Conservation (phyloP, 2,113 vertebrate genomes). For the Laticauda laticaudata region DNA sequence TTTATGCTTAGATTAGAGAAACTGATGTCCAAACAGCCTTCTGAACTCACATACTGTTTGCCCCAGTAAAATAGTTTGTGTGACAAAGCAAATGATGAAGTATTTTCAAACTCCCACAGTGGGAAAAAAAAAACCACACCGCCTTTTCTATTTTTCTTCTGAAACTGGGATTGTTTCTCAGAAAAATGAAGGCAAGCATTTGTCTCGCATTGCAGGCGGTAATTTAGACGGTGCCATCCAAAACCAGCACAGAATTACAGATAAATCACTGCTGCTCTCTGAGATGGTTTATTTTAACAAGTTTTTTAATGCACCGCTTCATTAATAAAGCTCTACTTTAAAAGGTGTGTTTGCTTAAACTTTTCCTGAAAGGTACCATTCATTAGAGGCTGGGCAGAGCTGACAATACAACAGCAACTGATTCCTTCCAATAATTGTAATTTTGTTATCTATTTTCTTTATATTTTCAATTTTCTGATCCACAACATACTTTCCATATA, state of each 20-base stretch:
- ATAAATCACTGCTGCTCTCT: conserved; percentile 14
- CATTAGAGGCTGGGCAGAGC: neutral
- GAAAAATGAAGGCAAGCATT: neutral
- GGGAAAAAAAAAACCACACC: neutral
- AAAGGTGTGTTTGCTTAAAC: neutral
- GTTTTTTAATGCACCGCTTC: neutral
- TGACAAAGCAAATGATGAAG: conserved; percentile 20
- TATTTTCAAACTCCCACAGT: neutral
- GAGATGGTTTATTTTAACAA: conserved; percentile 22
- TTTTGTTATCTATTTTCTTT: neutral
- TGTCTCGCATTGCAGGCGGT: neutral
- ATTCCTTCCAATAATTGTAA: neutral
- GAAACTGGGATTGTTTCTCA: neutral
- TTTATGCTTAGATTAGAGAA: conserved; percentile 1
- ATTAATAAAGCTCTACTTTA: neutral
- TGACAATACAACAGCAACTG: neutral
- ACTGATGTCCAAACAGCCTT: neutral
- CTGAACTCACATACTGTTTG: neutral
- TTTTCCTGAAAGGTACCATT: neutral
- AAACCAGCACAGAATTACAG: neutral
- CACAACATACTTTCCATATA: neutral
- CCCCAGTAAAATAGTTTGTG: neutral
- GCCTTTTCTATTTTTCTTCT: neutral
- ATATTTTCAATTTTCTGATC: neutral
- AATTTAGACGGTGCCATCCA: conserved; percentile 21